Percentiles rank a stretch among this genome's conserved stretches.
phyloP scores from a whole-genome alignment of 2,797 vertebrate species.

The Bufotes viridis region DNA sequence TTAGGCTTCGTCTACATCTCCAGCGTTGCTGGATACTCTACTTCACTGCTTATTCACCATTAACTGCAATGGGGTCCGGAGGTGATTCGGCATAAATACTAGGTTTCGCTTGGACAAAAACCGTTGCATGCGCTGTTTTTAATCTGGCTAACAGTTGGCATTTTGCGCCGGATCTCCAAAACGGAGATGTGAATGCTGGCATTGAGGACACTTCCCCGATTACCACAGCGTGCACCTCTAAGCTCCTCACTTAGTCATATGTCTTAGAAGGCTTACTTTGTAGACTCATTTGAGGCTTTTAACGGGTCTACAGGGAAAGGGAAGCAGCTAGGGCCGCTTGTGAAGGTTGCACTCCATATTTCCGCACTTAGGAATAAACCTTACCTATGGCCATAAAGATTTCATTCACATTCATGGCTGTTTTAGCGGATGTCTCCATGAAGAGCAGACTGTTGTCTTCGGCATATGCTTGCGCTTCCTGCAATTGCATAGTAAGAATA shows the following conservation, averaged over 20 bases:
- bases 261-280: neutral
- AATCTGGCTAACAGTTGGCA: too few relatives aligned
- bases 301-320: neutral
- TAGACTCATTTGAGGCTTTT: neutral
- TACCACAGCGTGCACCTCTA: too few relatives aligned
- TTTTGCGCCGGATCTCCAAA: too few relatives aligned
- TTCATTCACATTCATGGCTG: constrained; percentile 82
- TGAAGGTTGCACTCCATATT: neutral
- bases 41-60: too few relatives aligned
- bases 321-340: neutral
- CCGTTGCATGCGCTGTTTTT: too few relatives aligned
- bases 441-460: constrained; percentile 83
- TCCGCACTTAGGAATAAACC: constrained; percentile 37
- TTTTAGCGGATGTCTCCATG: constrained; percentile 84
- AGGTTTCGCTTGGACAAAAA: too few relatives aligned
- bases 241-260: neutral
- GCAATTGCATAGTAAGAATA: neutral
- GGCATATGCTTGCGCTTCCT: constrained; percentile 82
- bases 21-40: too few relatives aligned
- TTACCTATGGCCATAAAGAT: constrained; percentile 82
- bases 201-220: too few relatives aligned
- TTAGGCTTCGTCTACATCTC: too few relatives aligned
- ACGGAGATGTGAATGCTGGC: too few relatives aligned
- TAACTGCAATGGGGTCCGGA: too few relatives aligned
- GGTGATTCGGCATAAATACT: too few relatives aligned